A percentile compares a stretch with the other conserved stretches of the same genome.
These are phyloP conservation scores for Drosophila aldrichi DNA, from an alignment of 2,888 invertebrate genomes.

Conservation along the genomic window DNA sequence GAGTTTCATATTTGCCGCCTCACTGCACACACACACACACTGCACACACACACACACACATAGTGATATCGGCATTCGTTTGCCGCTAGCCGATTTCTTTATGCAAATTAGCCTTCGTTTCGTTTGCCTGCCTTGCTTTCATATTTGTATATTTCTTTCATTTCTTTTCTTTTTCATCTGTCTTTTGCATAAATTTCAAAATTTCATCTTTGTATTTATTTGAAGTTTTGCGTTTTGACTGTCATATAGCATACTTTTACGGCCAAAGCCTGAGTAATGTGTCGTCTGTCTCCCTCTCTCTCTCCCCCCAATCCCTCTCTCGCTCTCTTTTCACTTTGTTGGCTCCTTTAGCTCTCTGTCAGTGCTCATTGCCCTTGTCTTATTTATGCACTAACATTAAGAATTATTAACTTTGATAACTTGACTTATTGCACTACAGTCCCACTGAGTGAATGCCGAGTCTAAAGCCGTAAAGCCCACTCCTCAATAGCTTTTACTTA, in stretches of 20 bases:
- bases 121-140: conserved; percentile 2
- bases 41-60: conserved; percentile 10
- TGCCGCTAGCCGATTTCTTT: conserved; percentile 69
- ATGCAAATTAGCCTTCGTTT: conserved; percentile 73
- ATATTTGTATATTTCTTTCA: neutral
- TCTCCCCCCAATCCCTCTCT: neutral
- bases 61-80: conserved; percentile 35
- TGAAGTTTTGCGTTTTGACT: conserved; percentile 47
- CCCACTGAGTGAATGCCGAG: conserved; percentile 19
- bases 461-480: neutral
- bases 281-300: conserved; percentile 26
- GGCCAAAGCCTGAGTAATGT: conserved; percentile 49
- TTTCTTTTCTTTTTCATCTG: conserved; percentile 19
- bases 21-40: conserved; percentile 54
- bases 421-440: conserved; percentile 72
- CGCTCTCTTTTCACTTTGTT: neutral
- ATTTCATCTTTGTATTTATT: conserved; percentile 66
- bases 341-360: conserved; percentile 3
- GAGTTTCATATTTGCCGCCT: conserved; percentile 73
- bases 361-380: conserved; percentile 53
- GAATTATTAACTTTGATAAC: conserved; percentile 81
- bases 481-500: conserved; percentile 18
- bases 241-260: conserved; percentile 61
- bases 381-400: conserved; percentile 81
- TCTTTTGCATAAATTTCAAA: conserved; percentile 75